phyloP scores from a whole-genome alignment of 2,797 vertebrate species.

The Malurus splendens region DNA sequence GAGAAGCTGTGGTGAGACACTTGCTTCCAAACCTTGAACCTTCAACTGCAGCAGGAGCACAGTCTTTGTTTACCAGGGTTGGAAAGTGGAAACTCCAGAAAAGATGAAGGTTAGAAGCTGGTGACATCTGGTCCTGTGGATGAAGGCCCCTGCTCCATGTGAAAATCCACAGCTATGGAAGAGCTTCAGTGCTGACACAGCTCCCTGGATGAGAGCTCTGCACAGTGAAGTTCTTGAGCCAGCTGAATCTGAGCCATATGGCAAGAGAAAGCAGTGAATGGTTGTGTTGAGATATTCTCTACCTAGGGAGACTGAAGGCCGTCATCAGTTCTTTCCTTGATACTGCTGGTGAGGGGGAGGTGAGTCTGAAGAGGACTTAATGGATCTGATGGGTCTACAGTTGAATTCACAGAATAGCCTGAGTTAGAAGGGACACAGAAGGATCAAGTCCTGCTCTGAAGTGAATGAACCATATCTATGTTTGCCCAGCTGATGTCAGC shows the following conservation, averaged over 20 bases:
- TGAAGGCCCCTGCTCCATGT: rapidly evolving
- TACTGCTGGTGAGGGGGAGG: not conserved
- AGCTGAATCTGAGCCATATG: not conserved
- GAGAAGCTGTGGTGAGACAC: not conserved
- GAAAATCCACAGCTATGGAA: not conserved
- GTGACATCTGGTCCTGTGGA: not conserved
- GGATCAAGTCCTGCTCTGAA: not conserved
- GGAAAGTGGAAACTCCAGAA: not conserved
- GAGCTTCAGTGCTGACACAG: not conserved
- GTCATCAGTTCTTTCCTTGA: not conserved
- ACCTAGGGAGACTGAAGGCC: not conserved
- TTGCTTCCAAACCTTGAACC: not conserved
- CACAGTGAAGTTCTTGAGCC: not conserved
- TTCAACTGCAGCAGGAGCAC: not conserved
- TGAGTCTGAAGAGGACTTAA: not conserved
- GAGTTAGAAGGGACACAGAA: not conserved
- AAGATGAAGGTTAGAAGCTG: not conserved
- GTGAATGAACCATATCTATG: not conserved
- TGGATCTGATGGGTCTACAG: not conserved
- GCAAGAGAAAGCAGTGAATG: not conserved
- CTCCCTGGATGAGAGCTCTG: not conserved
- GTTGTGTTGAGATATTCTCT: not conserved
- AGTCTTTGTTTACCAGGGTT: not conserved
- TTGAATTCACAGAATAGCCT: not conserved
- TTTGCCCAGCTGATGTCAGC: not conserved